Percentiles rank a stretch among this genome's conserved stretches.
These are phyloP conservation scores for Ridgeia piscesae DNA, from an alignment of 1,140 invertebrate species.

Conservation along the genomic window DNA sequence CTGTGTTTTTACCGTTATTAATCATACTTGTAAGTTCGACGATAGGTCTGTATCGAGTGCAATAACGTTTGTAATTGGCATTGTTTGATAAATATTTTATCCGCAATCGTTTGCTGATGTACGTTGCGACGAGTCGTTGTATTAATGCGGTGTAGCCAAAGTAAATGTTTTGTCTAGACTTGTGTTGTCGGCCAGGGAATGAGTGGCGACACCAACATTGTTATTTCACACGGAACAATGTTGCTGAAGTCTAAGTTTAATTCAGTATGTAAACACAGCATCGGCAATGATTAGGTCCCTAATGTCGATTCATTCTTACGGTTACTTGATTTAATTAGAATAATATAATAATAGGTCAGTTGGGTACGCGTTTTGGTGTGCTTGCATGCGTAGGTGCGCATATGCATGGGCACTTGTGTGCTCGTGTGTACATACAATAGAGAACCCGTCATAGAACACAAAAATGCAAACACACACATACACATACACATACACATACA, in stretches of 20 bases:
- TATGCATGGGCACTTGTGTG: neutral
- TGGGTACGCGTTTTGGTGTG: no score
- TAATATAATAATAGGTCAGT: no score
- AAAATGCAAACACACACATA: no score
- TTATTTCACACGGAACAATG: neutral
- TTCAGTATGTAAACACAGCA: no score
- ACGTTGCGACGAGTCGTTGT: neutral
- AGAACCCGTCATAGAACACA: no score
- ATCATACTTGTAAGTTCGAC: neutral
- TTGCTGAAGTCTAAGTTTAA: no score
- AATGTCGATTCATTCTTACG: no score
- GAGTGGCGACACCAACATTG: neutral
- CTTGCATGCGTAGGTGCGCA: no score
- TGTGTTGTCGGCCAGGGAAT: neutral
- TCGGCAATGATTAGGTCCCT: no score
- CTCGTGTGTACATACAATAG: neutral
- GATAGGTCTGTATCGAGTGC: neutral
- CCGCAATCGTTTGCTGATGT: neutral
- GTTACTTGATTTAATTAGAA: no score
- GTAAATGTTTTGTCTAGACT: neutral
- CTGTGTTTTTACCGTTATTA: neutral
- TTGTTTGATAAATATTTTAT: neutral
- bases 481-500: neutral
- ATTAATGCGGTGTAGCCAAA: neutral
- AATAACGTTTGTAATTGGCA: neutral